phyloP scores from a whole-genome alignment of 2,888 invertebrate genomes.

The Meandrusa payeni region DNA sequence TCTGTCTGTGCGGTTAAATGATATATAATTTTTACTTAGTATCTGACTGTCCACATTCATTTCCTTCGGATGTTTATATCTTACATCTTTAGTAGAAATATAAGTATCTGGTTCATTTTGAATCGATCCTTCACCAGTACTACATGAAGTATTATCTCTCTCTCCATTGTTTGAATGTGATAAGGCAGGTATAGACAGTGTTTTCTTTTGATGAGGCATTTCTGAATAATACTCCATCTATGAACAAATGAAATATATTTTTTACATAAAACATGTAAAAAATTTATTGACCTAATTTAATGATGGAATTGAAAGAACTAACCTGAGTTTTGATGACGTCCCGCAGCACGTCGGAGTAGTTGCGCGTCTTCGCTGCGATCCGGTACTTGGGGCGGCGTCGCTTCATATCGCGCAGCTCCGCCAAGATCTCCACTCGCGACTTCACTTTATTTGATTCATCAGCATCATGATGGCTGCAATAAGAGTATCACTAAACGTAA shows the following conservation, averaged over 20 bases:
- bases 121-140: not conserved
- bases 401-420: slow-evolving; percentile 80
- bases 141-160: not conserved
- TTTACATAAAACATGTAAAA: not conserved
- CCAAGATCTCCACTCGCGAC: slow-evolving; percentile 66
- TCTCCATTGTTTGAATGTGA: slow-evolving; percentile 3
- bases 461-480: slow-evolving; percentile 22
- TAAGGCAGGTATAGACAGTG: not conserved
- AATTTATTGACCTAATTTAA: not conserved
- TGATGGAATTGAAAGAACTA: not conserved
- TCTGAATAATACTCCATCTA: slow-evolving; percentile 52
- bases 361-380: slow-evolving; percentile 77
- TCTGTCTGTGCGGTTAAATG: no score
- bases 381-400: slow-evolving; percentile 81
- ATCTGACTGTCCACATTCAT: no score
- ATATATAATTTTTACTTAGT: no score
- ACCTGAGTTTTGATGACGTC: slow-evolving; percentile 82
- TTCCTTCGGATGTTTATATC: no score
- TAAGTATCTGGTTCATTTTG: no score
- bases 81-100: no score
- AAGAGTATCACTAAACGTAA: no score
- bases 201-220: slow-evolving; percentile 17
- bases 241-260: slow-evolving; percentile 20
- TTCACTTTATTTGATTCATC: slow-evolving; percentile 32
- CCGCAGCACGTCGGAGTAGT: slow-evolving; percentile 79